A percentile compares a stretch with the other conserved stretches of the same genome.
phyloP scores from a whole-genome alignment of 2,888 invertebrate genomes.

The Rugalucina vietnamica region DNA sequence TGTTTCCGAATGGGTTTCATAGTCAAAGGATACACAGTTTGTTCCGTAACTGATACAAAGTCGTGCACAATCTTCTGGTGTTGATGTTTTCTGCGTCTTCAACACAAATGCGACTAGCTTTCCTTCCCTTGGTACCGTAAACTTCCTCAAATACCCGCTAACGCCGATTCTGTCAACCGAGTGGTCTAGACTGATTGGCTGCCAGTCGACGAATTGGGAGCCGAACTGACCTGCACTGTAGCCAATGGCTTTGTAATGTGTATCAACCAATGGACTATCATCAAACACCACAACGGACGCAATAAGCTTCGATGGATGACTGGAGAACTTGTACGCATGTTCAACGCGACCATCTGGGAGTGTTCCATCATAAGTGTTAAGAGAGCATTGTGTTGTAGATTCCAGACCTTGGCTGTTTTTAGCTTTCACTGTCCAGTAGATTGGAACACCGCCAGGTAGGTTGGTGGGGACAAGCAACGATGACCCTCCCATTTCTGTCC shows the following conservation, averaged over 20 bases:
- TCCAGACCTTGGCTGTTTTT: slow-evolving; percentile 67
- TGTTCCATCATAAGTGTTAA: slow-evolving; percentile 70
- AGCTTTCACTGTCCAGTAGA: slow-evolving; percentile 70
- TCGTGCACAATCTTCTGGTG: slow-evolving; percentile 55
- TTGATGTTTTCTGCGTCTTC: slow-evolving; percentile 23
- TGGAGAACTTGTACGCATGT: slow-evolving; percentile 60
- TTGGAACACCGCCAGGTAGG: slow-evolving; percentile 62
- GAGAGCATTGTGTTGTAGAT: slow-evolving; percentile 53
- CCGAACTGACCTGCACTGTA: slow-evolving; percentile 62
- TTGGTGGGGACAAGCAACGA: slow-evolving; percentile 49
- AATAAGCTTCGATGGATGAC: slow-evolving; percentile 62
- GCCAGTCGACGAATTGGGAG: slow-evolving; percentile 55
- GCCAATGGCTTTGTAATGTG: slow-evolving; percentile 59
- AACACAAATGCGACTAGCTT: slow-evolving; percentile 53
- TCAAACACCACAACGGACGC: slow-evolving; percentile 66
- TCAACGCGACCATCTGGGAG: slow-evolving; percentile 71
- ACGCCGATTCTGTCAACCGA: slow-evolving; percentile 34
- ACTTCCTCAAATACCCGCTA: slow-evolving; percentile 38
- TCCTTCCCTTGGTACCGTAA: slow-evolving; percentile 57
- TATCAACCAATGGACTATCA: slow-evolving; percentile 57
- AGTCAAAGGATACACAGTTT: slow-evolving; percentile 68
- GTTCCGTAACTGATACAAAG: slow-evolving; percentile 50
- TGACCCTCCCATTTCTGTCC: slow-evolving; percentile 62
- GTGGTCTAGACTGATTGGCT: slow-evolving; percentile 30
- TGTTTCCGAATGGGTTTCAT: slow-evolving; percentile 59